Conservation (phyloP, 2,113 vertebrate species). For the Sinocyclocheilus rhinocerous region DNA sequence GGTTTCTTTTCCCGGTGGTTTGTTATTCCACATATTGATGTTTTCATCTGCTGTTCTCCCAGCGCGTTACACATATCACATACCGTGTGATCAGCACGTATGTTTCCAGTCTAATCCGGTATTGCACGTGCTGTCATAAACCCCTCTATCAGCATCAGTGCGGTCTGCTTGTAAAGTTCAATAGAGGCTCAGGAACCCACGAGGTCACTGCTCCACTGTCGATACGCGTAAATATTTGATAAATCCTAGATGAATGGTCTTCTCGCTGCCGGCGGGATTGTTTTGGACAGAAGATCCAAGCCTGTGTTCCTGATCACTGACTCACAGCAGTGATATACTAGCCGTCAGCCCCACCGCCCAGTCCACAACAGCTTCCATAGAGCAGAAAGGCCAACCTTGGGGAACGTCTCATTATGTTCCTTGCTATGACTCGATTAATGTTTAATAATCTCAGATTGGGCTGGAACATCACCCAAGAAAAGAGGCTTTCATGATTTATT, state of each 20-base stretch:
- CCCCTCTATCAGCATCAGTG: not conserved
- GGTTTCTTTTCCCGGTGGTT: not conserved
- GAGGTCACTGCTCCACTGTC: not conserved
- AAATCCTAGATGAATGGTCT: constrained; percentile 12
- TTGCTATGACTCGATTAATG: constrained; percentile 49
- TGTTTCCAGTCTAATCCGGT: constrained; percentile 12
- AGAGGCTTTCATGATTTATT: constrained; percentile 37
- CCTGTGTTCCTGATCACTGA: constrained; percentile 36
- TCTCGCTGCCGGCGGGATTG: constrained; percentile 5
- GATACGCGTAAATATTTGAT: constrained; percentile 41
- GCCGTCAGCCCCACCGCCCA: not conserved
- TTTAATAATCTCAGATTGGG: constrained; percentile 50
- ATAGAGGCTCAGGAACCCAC: not conserved
- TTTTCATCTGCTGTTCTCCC: not conserved
- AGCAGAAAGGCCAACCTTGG: not conserved
- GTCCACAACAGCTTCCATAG: constrained; percentile 37
- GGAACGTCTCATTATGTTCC: constrained; percentile 34
- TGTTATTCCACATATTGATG: not conserved
- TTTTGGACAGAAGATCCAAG: constrained; percentile 4
- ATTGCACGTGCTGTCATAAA: constrained; percentile 1
- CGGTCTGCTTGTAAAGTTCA: constrained; percentile 1
- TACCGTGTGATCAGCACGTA: constrained; percentile 8
- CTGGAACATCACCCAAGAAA: constrained; percentile 35
- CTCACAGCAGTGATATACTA: constrained; percentile 24
- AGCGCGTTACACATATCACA: not conserved